Base-by-base conservation (phyloP, 2,888 invertebrate species). In the Heteromyza rotundicornis region DNA sequence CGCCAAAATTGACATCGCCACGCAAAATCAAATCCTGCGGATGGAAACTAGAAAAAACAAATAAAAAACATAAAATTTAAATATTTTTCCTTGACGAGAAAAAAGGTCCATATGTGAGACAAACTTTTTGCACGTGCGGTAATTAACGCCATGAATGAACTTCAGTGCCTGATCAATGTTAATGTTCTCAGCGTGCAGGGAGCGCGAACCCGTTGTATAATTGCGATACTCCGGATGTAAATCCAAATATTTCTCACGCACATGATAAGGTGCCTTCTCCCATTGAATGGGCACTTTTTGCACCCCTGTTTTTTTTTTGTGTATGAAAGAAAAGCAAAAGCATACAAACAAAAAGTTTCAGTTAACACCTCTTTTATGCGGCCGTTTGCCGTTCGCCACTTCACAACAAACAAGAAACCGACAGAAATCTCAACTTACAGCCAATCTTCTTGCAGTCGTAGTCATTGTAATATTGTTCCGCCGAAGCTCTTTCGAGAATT, bases 361-460 rank as follows among this genome's bases (percentile, higher is more conserved):
- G 27, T 24, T n/a, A n/a, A 24, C 17, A 36, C 22, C 10, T 17
- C 22, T 19, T 51, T 16, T 19, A 2, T 5, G 19, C 22, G 7
- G 20, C 5, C n/a, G n/a, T n/a, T n/a, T n/a, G n/a, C n/a, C n/a
- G n/a, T n/a, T n/a, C n/a, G n/a, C n/a, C 50, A 19, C 22, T 1
- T n/a, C 16, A 3, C 14, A 20, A n/a, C n/a, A n/a, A n/a, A n/a
- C n/a, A n/a, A n/a, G n/a, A n/a, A n/a, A n/a, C n/a, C n/a, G n/a
- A n/a, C n/a, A n/a, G n/a, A n/a, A 14, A 3, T 23, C 16, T 7
- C 7, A 47, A 87, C 91, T 88, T 86, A 96, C 96, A 95, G 82
- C 95, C 96, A 77, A 97, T 96, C 80, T 90, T 91, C 27, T 89
- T 82, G 78, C 98, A 98, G 79, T 96, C 91, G 78, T 96, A 98